Evolutionary conservation across 2,797 vertebrate genomes (phyloP).

Genomic region (Phoxinus dragarum): DNA sequence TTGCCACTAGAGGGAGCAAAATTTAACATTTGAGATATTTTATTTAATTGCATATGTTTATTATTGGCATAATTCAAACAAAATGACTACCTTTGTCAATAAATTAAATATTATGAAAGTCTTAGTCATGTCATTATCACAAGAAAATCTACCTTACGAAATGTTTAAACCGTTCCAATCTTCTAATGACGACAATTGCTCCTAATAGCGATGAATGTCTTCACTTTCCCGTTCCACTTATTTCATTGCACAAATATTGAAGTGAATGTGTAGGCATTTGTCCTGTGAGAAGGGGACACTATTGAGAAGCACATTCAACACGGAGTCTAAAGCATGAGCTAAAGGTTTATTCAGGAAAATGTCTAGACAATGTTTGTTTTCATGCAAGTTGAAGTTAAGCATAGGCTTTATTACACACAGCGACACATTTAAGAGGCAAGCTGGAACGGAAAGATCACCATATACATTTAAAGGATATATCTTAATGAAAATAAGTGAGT

Average conservation of each 20-base stretch:
- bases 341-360: conserved; percentile 59
- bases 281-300: neutral
- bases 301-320: neutral
- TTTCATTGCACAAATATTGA: conserved; percentile 34
- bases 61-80: neutral
- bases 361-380: conserved; percentile 66
- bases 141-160: neutral
- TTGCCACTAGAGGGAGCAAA: neutral
- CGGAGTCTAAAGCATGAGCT: conserved; percentile 35
- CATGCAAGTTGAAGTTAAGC: conserved; percentile 24
- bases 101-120: neutral
- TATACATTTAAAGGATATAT: neutral
- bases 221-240: neutral
- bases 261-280: conserved; percentile 31
- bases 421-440: neutral
- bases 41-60: neutral
- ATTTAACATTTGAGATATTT: neutral
- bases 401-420: conserved; percentile 11
- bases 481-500: neutral
- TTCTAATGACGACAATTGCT: neutral
- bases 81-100: neutral
- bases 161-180: neutral
- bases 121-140: neutral
- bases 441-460: neutral
- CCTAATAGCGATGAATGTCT: conserved; percentile 1